Percentiles rank a stretch among this genome's conserved stretches.
Conservation (phyloP, 2,888 invertebrate genomes). For the Brenthis hecate region DNA sequence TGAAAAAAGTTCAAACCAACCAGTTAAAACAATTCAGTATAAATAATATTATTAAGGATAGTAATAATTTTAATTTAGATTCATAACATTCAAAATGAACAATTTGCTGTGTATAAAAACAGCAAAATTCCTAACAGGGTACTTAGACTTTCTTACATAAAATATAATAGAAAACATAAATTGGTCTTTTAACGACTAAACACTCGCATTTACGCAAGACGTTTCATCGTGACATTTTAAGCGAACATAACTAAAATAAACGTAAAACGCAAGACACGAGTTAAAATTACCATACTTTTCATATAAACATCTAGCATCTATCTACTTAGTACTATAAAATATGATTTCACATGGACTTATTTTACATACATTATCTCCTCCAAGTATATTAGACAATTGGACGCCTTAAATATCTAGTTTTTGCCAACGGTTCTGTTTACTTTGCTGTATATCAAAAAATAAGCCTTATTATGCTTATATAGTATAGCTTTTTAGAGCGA, state of each 20-base stretch:
- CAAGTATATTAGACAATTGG: not conserved
- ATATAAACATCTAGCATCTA: constrained; percentile 24
- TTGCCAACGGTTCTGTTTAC: not conserved
- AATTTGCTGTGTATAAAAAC: too few relatives aligned
- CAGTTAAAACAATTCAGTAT: too few relatives aligned
- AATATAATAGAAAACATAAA: constrained; percentile 20
- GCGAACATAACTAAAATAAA: constrained; percentile 19
- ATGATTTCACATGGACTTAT: constrained; percentile 21
- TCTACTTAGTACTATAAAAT: constrained; percentile 15
- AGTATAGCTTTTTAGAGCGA: too few relatives aligned
- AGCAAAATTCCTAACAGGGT: too few relatives aligned
- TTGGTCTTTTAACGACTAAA: constrained; percentile 10
- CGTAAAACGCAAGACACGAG: constrained; percentile 18
- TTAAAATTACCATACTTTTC: constrained; percentile 25
- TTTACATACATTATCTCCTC: constrained; percentile 7
- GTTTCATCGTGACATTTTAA: constrained; percentile 27
- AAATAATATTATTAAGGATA: too few relatives aligned
- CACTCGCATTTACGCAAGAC: constrained; percentile 10
- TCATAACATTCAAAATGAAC: too few relatives aligned
- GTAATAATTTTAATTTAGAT: too few relatives aligned
- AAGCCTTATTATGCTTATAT: too few relatives aligned
- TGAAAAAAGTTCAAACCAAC: too few relatives aligned
- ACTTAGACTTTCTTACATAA: constrained; percentile 5
- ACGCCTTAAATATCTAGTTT: not conserved
- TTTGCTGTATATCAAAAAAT: too few relatives aligned